These are phyloP conservation scores for Tiphia femorata DNA, from an alignment of 2,888 invertebrate genomes.

Conservation along the genomic window DNA sequence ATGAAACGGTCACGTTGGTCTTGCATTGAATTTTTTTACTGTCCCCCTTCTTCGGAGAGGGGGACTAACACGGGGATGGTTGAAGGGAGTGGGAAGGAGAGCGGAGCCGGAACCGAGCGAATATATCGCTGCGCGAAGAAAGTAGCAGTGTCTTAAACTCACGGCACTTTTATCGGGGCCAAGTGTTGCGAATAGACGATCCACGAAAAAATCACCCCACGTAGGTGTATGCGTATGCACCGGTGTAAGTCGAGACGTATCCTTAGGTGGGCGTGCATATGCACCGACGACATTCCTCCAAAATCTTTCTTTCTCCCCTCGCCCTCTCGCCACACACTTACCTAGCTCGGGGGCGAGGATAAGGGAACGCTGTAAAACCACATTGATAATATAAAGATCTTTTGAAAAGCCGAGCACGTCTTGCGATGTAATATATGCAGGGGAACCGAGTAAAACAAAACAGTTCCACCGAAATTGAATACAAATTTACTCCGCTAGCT, in stretches of 20 bases:
- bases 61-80: too few relatives aligned
- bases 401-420: conserved; percentile 50
- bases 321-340: background rate
- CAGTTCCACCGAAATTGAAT: conserved; percentile 57
- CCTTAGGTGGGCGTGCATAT: conserved; percentile 17
- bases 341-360: conserved; percentile 3
- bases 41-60: too few relatives aligned
- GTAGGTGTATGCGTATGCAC: too few relatives aligned
- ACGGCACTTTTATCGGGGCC: background rate
- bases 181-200: background rate
- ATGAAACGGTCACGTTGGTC: too few relatives aligned
- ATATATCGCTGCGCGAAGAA: too few relatives aligned
- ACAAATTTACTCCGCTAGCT: conserved; percentile 48
- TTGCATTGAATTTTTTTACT: too few relatives aligned
- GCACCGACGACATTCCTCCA: conserved; percentile 16
- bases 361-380: conserved; percentile 41
- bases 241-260: too few relatives aligned
- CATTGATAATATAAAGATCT: conserved; percentile 55
- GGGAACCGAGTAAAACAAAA: conserved; percentile 54
- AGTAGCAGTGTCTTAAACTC: too few relatives aligned
- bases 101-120: too few relatives aligned
- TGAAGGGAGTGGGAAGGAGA: too few relatives aligned
- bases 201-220: background rate
- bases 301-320: conserved; percentile 8
- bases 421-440: conserved; percentile 51